Base-by-base conservation (phyloP, 1,140 invertebrate genomes). In the Papilio helenus region DNA sequence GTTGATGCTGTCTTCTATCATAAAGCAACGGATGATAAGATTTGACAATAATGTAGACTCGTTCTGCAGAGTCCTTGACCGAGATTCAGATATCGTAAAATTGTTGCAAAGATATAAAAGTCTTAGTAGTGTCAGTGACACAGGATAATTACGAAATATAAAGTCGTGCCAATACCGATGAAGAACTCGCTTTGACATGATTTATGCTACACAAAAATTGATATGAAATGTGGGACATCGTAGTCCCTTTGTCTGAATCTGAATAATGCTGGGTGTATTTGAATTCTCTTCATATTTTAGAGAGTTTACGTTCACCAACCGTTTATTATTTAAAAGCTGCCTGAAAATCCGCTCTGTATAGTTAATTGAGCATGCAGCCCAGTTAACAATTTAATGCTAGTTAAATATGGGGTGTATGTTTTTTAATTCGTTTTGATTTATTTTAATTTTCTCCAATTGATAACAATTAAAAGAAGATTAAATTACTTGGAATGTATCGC, bases 41-140 rank as follows among this genome's bases (percentile, higher is more conserved):
- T 10, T 9, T 55, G 51, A 20, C 51, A 55, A 55, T 18, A 55
- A 55, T n/a, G 51, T 55, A 8, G 51, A 55, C 51, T 20, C 18
- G 51, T 20, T 20, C 20, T 55, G 51, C n/a, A 20, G 44, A 46
- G 58, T 61, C 23, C 58, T 61, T 61, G 58, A 26, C 58, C 58
- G 58, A 61, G 9, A 61, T 61, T 10, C 58, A 26, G 20, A 61
- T 55, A 55, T 55, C n/a, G 58, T 26, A 61, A 61, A 26, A 61
- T 61, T 26, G 58, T 26, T 61, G 58, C 58, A 26, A 61, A 23
- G 20, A 61, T 61, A 26, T 61, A 23, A 20, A 58, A 58, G 58
- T 61, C 58, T 61, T 61, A 26, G 20, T 26, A 26, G 58, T 61
- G 58, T 26, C 58, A 61, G 20, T 61, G 58, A 61, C 58, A 26